Conservation (phyloP, 1,140 invertebrate genomes). For the Anastatus disparis region DNA sequence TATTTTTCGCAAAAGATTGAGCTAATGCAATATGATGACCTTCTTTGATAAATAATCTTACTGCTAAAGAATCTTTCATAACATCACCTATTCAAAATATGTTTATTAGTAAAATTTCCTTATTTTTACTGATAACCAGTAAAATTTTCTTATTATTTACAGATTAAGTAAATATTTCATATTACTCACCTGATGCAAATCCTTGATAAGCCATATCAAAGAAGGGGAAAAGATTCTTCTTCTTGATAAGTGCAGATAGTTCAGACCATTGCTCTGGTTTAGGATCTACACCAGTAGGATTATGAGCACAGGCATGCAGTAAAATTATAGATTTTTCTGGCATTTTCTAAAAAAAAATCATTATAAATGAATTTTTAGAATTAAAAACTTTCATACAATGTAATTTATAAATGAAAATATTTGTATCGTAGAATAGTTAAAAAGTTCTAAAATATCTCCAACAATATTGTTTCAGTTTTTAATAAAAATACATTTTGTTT, state of each 20-base stretch:
- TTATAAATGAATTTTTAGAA: slow-evolving; percentile 20
- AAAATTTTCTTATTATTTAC: background rate
- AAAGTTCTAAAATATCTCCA: too few relatives aligned
- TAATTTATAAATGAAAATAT: background rate
- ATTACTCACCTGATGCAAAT: slow-evolving; percentile 79
- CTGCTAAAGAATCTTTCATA: slow-evolving; percentile 88
- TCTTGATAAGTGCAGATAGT: slow-evolving; percentile 79
- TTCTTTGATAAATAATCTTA: slow-evolving; percentile 91
- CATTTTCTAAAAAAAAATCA: slow-evolving; percentile 79
- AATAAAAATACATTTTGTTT: slow-evolving; percentile 9
- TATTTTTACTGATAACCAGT: too few relatives aligned
- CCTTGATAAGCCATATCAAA: slow-evolving; percentile 99
- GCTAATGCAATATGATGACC: slow-evolving; percentile 90
- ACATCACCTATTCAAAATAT: slow-evolving; percentile 76
- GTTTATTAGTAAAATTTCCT: slow-evolving; percentile 17
- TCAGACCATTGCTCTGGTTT: slow-evolving; percentile 92
- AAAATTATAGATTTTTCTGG: slow-evolving; percentile 93
- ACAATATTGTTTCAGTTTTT: too few relatives aligned
- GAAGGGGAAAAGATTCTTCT: slow-evolving; percentile 91
- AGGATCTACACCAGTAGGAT: slow-evolving; percentile 98
- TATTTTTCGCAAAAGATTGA: slow-evolving; percentile 99
- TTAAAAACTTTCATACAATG: background rate
- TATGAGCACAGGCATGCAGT: slow-evolving; percentile 98
- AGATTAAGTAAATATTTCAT: background rate
- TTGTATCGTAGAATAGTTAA: slow-evolving; percentile 4